Base-by-base conservation (phyloP, 2,797 vertebrate species). In the Xyrichtys novacula region DNA sequence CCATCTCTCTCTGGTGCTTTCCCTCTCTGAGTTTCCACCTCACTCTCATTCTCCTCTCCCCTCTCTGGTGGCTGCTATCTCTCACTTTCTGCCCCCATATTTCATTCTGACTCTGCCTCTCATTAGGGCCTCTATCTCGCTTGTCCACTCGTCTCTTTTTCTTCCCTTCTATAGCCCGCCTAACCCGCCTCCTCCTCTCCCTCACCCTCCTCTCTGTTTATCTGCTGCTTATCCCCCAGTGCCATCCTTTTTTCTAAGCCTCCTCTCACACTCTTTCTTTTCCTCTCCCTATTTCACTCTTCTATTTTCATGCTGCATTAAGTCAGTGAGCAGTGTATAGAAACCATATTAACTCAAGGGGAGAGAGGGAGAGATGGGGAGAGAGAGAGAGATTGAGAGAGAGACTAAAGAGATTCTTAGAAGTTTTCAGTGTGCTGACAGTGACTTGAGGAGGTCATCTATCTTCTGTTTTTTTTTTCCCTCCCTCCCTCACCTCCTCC, bases 231-330 rank as follows among this genome's bases (percentile, higher is more conserved):
- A 47, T 63, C 48, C 53, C 61, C 57, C 48, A 26, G 46, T 59
- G 60, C 17, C 44, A 23, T 47, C 56, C 17, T 46, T 61, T 56
- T 61, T 64, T 62, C 31, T 42, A n/a, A 65, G 59, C 54, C 65
- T 65, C 28, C 69, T 49, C 29, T 39, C 38, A 22, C 39, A 38
- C 36, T 57, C 56, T 71, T 10, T 70, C 54, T 69, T 60, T 10
- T 29, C 22, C 55, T 46, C 32, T 50, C 28, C 65, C 29, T 46
- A 48, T 59, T 65, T 48, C 72, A 46, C 46, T 62, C 54, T 43
- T 76, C 63, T 57, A 78, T 71, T 74, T 84, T 69, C 76, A 85
- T 78, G 66, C 71, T 25, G 62, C 87, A 87, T 86, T 86, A 86
- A 78, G 76, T 76, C 74, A 62, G 71, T 62, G 74, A 83, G 67